phyloP scores from a whole-genome alignment of 2,888 invertebrate species.

The Ochropleura leucogaster region DNA sequence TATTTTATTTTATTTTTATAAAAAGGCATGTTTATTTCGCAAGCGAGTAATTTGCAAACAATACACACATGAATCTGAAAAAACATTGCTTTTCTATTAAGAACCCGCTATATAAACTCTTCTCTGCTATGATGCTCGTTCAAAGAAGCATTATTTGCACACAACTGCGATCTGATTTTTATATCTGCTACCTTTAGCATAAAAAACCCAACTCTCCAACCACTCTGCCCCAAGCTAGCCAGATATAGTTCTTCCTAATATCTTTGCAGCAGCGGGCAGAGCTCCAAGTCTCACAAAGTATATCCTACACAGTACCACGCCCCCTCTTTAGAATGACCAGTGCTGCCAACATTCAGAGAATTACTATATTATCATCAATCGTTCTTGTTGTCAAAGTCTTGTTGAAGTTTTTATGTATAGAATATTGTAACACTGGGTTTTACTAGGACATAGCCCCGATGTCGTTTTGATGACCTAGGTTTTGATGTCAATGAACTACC shows the following conservation, averaged over 20 bases:
- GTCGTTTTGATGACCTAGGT: not conserved
- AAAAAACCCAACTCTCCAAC: not conserved
- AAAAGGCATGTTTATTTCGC: too few species aligned
- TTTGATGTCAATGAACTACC: not conserved
- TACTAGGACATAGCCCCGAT: not conserved
- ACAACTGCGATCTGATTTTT: not conserved
- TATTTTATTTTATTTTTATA: too few species aligned
- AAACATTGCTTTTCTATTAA: not conserved
- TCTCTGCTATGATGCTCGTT: not conserved
- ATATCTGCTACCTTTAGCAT: not conserved
- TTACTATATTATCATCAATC: slow-evolving; percentile 44
- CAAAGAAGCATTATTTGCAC: not conserved
- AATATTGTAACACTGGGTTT: not conserved
- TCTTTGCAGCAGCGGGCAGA: slow-evolving; percentile 41
- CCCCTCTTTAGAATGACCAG: slow-evolving; percentile 40
- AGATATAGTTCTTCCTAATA: slow-evolving; percentile 39
- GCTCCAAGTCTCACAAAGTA: slow-evolving; percentile 50
- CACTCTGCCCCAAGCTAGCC: not conserved
- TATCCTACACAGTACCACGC: slow-evolving; percentile 40
- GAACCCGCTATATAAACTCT: not conserved
- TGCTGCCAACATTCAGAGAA: slow-evolving; percentile 46
- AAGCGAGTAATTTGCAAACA: too few species aligned
- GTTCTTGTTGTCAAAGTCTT: slow-evolving; percentile 6
- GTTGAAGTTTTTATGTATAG: slow-evolving; percentile 1
- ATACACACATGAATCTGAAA: too few species aligned